A percentile compares a stretch with the other conserved stretches of the same genome.
Conservation (phyloP, 2,888 invertebrate species). For the Odontocolon sp. region DNA sequence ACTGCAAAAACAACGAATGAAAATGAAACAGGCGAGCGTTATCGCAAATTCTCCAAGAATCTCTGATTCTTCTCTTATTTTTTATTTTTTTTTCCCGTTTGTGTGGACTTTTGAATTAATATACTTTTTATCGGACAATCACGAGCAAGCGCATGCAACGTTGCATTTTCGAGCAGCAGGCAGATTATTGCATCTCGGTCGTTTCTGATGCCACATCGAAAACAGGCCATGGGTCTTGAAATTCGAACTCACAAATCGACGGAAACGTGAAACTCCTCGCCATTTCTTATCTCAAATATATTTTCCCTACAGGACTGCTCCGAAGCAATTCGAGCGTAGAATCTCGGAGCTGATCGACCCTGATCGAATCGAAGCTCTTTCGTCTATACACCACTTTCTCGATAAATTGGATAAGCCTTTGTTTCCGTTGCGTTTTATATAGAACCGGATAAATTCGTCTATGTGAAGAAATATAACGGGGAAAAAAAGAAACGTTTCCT, state of each 20-base stretch:
- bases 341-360: neutral
- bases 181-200: neutral
- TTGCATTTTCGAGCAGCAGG: neutral
- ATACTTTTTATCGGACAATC: neutral
- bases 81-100: neutral
- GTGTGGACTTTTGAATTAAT: neutral
- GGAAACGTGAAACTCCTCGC: too few relatives aligned
- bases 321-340: neutral
- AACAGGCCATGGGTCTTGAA: neutral
- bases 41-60: neutral
- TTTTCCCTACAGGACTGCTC: neutral
- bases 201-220: neutral
- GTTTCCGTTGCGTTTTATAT: constrained; percentile 2
- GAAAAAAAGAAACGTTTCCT: neutral
- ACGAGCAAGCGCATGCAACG: neutral
- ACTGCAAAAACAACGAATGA: neutral
- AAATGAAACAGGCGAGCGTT: too few relatives aligned
- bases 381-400: constrained; percentile 15
- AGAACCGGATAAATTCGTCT: constrained; percentile 11
- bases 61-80: neutral
- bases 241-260: constrained; percentile 4
- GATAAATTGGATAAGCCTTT: constrained; percentile 39
- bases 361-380: constrained; percentile 20
- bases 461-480: constrained; percentile 15
- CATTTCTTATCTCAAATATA: neutral